Conservation (phyloP, 2,797 vertebrate genomes). For the Platyrinchus mystaceus region DNA sequence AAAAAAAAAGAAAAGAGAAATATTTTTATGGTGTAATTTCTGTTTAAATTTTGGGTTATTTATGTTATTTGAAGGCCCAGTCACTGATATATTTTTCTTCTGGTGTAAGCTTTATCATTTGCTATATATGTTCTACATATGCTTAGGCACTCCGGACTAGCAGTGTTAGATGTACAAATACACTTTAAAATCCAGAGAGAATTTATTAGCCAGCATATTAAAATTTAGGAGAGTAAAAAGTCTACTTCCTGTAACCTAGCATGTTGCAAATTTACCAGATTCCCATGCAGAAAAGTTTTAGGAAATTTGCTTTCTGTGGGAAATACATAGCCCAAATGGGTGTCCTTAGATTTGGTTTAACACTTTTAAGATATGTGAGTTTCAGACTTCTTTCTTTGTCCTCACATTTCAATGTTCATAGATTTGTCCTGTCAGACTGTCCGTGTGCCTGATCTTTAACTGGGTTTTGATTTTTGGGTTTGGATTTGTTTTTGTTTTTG, state of each 20-base stretch:
- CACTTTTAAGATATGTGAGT: accelerated
- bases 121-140: neutral
- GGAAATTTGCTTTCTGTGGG: neutral
- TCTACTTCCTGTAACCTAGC: neutral
- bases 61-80: neutral
- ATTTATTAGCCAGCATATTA: neutral
- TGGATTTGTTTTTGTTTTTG: neutral
- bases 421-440: neutral
- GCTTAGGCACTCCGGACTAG: neutral
- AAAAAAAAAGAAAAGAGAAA: neutral
- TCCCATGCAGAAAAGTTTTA: neutral
- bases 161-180: neutral
- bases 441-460: neutral
- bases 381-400: neutral
- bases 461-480: neutral
- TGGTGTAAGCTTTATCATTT: neutral
- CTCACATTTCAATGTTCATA: neutral
- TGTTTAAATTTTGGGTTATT: neutral
- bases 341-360: neutral
- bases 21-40: neutral
- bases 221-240: neutral
- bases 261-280: neutral
- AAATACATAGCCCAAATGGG: neutral
- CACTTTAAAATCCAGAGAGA: neutral
- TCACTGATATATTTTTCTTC: neutral